Percentiles rank a stretch among this genome's conserved stretches.
Conservation (phyloP, 2,113 vertebrate species). For the Muscicapa adusta region DNA sequence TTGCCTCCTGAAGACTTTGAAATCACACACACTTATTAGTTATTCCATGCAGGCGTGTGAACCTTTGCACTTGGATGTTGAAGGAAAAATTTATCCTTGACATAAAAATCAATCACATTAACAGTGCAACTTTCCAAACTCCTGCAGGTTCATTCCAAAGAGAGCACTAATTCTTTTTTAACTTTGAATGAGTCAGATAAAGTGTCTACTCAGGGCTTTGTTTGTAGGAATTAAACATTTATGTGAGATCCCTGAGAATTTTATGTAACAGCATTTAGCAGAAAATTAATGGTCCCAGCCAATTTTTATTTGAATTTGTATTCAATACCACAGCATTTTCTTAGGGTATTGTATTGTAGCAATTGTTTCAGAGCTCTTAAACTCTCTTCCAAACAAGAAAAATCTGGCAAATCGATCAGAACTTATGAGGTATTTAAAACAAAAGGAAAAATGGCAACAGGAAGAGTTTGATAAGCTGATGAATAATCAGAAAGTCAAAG, state of each 20-base stretch:
- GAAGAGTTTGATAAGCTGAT: not conserved
- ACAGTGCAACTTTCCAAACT: slow-evolving; percentile 3
- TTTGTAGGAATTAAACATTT: not conserved
- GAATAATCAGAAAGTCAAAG: slow-evolving; percentile 11
- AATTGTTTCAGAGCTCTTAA: not conserved
- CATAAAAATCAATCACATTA: slow-evolving; percentile 38
- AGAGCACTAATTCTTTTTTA: not conserved
- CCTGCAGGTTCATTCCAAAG: slow-evolving; percentile 27
- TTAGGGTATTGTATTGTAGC: not conserved
- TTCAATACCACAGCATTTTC: not conserved
- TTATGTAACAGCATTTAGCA: not conserved
- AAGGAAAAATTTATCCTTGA: slow-evolving; percentile 37
- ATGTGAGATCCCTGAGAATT: slow-evolving; percentile 1
- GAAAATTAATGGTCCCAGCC: not conserved
- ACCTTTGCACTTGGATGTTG: slow-evolving; percentile 8
- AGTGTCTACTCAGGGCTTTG: not conserved
- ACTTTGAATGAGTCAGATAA: not conserved
- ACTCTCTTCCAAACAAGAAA: not conserved
- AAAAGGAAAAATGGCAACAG: not conserved
- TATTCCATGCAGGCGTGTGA: not conserved
- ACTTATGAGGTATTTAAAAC: not conserved
- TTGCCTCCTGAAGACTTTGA: not conserved
- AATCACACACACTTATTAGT: not conserved
- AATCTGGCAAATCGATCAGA: not conserved
- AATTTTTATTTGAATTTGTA: not conserved